A percentile compares a stretch with the other conserved stretches of the same genome.
phyloP scores from a whole-genome alignment of 1,140 invertebrate genomes.

The Triops longicaudatus region DNA sequence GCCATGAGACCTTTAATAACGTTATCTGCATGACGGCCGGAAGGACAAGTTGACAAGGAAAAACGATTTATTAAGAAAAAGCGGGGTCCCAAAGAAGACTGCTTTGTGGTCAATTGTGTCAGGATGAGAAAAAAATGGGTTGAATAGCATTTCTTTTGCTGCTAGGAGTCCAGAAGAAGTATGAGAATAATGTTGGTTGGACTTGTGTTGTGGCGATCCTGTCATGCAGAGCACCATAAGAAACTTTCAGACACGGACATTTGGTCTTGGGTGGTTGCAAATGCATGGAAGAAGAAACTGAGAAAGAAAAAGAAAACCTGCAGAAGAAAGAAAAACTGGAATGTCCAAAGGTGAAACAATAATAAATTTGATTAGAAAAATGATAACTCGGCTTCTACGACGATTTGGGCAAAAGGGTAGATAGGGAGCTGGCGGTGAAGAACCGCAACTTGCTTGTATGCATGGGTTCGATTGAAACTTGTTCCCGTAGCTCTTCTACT shows the following conservation, averaged over 20 bases:
- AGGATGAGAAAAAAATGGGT: constrained; percentile 5
- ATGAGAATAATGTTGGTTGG: constrained; percentile 8
- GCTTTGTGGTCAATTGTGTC: constrained; percentile 14
- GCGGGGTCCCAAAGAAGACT: background rate
- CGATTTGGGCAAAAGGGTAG: background rate
- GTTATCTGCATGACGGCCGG: constrained; percentile 13
- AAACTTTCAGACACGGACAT: constrained; percentile 7
- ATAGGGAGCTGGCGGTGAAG: background rate
- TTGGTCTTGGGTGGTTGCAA: constrained; percentile 14
- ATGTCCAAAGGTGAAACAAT: constrained; percentile 1
- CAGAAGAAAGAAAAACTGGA: background rate
- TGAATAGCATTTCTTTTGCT: background rate
- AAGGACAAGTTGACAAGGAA: constrained; percentile 15
- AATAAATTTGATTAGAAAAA: constrained; percentile 13
- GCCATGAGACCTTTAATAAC: constrained; percentile 15
- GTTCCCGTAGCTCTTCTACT: background rate
- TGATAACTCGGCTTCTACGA: background rate
- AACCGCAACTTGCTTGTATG: background rate
- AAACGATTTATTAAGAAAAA: constrained; percentile 16
- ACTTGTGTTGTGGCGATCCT: constrained; percentile 4
- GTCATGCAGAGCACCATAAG: constrained; percentile 14
- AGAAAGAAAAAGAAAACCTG: background rate
- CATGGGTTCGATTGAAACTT: background rate
- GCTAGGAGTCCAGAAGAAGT: background rate
- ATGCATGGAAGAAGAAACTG: background rate